Evolutionary conservation across 2,797 vertebrate species (phyloP), one percentile per base, ranked within the genome.

Genomic region (Enteromius thamalakanensis): DNA sequence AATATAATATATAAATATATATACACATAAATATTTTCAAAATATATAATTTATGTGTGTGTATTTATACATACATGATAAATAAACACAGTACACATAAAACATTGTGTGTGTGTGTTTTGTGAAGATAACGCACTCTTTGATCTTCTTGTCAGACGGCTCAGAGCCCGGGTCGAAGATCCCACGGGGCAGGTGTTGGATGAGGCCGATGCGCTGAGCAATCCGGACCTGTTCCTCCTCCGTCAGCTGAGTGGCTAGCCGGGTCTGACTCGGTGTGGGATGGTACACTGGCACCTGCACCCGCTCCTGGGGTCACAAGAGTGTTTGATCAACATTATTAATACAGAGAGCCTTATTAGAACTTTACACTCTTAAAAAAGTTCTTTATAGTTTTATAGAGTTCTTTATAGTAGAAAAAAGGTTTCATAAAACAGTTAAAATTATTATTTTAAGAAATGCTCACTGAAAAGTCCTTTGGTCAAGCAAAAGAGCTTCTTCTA

Each of bases 171-270:
- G 94, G 86, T 95, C 89, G 34, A 95, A 96, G 88, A 95, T 88
- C 80, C 96, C 96, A 58, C 89, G 94, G 76, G 96, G 96, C 79
- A 97, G 93, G 90, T 97, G 96, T 14, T 96, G 96, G 88, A 96
- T 97, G 81, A 97, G 95, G 11, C 96, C 96, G 8, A 97, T 95
- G 11, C 96, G 93, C 88, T 96, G 95, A 45, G 96, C 96, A 2
- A 97, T 96, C 79, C 95, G 94, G 74, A 96, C 83, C 91, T 97
- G 96, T 87, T 97, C 95, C 78, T 97, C 96, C 87, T 97, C 96
- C 0, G 95, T 96, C 87, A 97, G 92, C 91, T 97, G 95, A 15
- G 90, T 94, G 83, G 95, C 96, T 81, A 95, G 90, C 1, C 95
- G 92, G 19, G 94, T 92, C 91, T 96, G 93, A 12, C 95, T 94